Evolutionary conservation across 2,113 vertebrate species (phyloP).

Genomic region (Actenoides lindsayi): DNA sequence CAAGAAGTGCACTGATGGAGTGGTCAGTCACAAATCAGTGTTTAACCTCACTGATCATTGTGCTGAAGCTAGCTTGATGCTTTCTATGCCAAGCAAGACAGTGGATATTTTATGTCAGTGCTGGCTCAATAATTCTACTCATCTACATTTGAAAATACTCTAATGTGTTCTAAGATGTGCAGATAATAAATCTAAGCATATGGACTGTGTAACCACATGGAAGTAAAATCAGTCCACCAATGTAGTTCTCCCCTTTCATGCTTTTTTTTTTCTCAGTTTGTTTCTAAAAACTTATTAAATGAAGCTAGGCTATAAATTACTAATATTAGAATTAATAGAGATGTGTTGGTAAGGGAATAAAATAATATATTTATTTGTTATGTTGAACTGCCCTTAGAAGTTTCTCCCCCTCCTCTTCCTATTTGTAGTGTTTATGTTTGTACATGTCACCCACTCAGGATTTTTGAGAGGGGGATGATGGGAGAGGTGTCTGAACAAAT

Average conservation of each 20-base stretch:
- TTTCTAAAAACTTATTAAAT: constrained; percentile 53
- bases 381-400: constrained; percentile 12
- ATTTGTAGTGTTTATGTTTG: neutral
- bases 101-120: constrained; percentile 3
- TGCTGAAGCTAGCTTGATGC: neutral
- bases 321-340: constrained; percentile 64
- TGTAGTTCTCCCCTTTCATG: neutral
- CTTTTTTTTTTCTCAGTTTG: neutral
- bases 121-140: neutral
- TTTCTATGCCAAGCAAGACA: constrained; percentile 3
- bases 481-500: neutral
- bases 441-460: neutral
- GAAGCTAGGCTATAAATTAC: constrained; percentile 56
- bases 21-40: neutral
- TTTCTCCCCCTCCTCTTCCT: neutral
- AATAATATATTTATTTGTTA: neutral
- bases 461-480: neutral
- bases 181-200: constrained; percentile 20
- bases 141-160: constrained; percentile 31
- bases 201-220: neutral
- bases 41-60: neutral
- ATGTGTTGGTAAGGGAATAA: constrained; percentile 26
- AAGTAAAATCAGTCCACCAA: constrained; percentile 40
- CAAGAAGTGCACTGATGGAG: neutral
- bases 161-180: constrained; percentile 2